Evolutionary conservation across 2,113 vertebrate genomes (phyloP).

Genomic region (Paramormyrops kingsleyae): DNA sequence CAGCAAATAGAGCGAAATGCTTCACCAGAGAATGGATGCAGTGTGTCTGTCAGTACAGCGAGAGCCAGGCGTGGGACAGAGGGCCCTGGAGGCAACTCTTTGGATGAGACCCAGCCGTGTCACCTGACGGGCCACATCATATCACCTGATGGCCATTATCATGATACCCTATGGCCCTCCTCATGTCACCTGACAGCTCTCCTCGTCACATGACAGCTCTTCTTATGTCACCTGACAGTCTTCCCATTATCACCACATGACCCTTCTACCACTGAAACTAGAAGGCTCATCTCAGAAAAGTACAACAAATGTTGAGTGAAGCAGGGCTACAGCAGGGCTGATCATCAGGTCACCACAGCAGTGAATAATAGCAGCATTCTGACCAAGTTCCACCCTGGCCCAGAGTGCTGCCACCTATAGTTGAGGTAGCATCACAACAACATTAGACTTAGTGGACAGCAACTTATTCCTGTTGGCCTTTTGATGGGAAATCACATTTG

Average conservation of each 20-base stretch:
- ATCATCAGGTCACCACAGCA: background rate
- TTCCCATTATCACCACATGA: background rate
- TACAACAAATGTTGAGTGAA: background rate
- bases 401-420: background rate
- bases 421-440: background rate
- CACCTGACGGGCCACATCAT: background rate
- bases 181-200: background rate
- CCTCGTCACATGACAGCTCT: background rate
- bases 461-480: background rate
- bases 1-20: slow-evolving; percentile 26
- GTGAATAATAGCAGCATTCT: background rate
- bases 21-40: background rate
- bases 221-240: background rate
- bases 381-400: background rate
- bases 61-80: background rate
- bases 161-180: background rate
- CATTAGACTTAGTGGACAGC: background rate
- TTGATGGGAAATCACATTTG: background rate
- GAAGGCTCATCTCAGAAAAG: background rate
- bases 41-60: background rate
- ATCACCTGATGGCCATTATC: background rate
- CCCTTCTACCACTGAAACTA: background rate
- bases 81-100: background rate
- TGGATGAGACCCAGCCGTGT: background rate
- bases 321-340: background rate